Percentiles rank a stretch among this genome's conserved stretches.
Evolutionary conservation across 2,888 invertebrate species (phyloP).

Genomic region (Luperina testacea): DNA sequence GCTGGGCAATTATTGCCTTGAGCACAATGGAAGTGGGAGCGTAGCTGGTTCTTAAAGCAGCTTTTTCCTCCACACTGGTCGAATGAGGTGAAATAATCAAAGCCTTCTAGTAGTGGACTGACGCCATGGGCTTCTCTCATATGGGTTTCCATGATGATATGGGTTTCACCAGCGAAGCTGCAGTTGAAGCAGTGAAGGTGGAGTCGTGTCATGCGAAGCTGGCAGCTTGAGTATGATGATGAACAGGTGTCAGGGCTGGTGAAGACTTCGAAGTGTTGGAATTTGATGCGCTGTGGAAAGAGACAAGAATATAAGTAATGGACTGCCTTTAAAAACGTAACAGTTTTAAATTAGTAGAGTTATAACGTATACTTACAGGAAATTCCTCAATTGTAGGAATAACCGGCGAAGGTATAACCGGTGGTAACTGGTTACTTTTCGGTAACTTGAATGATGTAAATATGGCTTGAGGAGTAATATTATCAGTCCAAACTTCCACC

Average conservation of each 20-base stretch:
- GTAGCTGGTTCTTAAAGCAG: conserved; percentile 86
- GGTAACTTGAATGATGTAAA: conserved; percentile 98
- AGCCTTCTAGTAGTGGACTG: conserved; percentile 95
- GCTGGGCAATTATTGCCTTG: conserved; percentile 88
- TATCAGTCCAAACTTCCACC: conserved; percentile 97
- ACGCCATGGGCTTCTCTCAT: conserved; percentile 96
- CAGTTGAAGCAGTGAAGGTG: conserved; percentile 98
- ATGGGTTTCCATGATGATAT: conserved; percentile 94
- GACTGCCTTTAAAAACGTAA: not conserved
- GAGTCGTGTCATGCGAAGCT: conserved; percentile 91
- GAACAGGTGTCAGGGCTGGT: conserved; percentile 91
- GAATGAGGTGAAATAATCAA: conserved; percentile 93
- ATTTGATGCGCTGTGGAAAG: conserved; percentile 87
- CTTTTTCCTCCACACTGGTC: conserved; percentile 88
- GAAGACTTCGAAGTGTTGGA: conserved; percentile 91
- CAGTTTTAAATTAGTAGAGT: not conserved
- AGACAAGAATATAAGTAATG: conserved; percentile 34
- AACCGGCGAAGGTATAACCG: conserved; percentile 82
- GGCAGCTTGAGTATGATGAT: conserved; percentile 93
- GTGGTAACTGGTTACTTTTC: conserved; percentile 90
- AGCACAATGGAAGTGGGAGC: conserved; percentile 87
- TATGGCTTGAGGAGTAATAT: conserved; percentile 96
- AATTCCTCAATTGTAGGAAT: conserved; percentile 87
- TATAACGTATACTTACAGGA: conserved; percentile 78
- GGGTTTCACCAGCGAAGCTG: conserved; percentile 95